phyloP scores from a whole-genome alignment of 2,113 vertebrate species.

The Tringa solitaria region DNA sequence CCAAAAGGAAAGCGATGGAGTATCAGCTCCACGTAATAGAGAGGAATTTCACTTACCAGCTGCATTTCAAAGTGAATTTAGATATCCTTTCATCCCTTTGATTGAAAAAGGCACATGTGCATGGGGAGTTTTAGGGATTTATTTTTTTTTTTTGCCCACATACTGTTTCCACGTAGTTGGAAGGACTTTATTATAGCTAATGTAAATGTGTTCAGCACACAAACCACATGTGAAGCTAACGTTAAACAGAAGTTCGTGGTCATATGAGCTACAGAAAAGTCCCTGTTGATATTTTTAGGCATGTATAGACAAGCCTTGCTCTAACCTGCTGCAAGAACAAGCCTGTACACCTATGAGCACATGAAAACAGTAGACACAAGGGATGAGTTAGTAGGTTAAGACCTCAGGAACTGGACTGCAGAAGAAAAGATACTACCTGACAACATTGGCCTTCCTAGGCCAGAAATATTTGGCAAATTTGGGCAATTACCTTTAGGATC shows the following conservation, averaged over 20 bases:
- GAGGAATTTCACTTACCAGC: not conserved
- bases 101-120: not conserved
- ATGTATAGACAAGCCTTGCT: not conserved
- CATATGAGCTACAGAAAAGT: not conserved
- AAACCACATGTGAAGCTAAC: not conserved
- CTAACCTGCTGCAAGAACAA: no score
- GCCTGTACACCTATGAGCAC: no score
- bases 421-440: not conserved
- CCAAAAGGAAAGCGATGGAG: not conserved
- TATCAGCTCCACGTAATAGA: no score
- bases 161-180: not conserved
- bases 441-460: not conserved
- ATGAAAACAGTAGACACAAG: not conserved
- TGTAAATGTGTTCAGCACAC: not conserved
- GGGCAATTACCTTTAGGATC: not conserved
- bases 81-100: not conserved
- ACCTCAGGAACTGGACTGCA: not conserved
- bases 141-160: not conserved
- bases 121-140: not conserved
- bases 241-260: not conserved
- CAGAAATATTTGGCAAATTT: not conserved
- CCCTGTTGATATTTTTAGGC: not conserved
- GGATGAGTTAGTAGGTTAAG: not conserved
- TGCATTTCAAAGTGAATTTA: constrained; percentile 21
- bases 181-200: not conserved